These are phyloP conservation scores for Cinclus cinclus DNA, from an alignment of 2,113 vertebrate species.

Conservation along the genomic window DNA sequence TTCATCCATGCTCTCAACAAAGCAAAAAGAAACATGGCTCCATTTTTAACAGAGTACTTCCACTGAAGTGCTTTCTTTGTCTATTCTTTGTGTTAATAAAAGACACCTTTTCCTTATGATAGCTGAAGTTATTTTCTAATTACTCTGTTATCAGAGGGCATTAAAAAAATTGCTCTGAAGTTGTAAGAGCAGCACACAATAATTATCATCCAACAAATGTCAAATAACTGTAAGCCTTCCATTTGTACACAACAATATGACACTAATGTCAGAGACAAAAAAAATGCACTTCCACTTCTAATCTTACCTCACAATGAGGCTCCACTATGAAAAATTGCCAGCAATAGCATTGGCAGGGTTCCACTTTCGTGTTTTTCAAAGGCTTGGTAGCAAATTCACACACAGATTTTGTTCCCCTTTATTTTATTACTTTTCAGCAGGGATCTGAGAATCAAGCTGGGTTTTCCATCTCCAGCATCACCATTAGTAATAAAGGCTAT, in stretches of 20 bases:
- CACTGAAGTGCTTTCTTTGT: not conserved
- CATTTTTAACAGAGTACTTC: not conserved
- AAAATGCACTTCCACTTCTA: not conserved
- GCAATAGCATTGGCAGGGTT: slow-evolving; percentile 36
- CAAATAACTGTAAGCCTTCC: not conserved
- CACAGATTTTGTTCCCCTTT: slow-evolving; percentile 14
- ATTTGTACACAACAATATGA: not conserved
- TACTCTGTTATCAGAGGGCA: not conserved
- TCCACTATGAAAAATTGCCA: slow-evolving; percentile 5
- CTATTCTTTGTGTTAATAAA: not conserved
- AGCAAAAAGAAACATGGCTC: not conserved
- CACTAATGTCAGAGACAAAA: not conserved
- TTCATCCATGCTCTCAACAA: not conserved
- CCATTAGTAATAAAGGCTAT: not conserved
- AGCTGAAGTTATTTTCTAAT: not conserved
- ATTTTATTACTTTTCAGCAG: slow-evolving; percentile 41
- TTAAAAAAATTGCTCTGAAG: not conserved
- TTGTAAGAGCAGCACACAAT: not conserved
- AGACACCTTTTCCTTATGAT: not conserved
- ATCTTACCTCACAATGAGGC: not conserved
- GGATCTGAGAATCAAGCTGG: slow-evolving; percentile 25
- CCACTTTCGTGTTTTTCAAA: slow-evolving; percentile 42
- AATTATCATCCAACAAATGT: not conserved
- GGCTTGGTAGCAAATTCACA: slow-evolving; percentile 11
- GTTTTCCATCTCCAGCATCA: slow-evolving; percentile 9